Evolutionary conservation across 2,888 invertebrate species (phyloP), one percentile per base, ranked within the genome.

Genomic region (Laothoe populi): DNA sequence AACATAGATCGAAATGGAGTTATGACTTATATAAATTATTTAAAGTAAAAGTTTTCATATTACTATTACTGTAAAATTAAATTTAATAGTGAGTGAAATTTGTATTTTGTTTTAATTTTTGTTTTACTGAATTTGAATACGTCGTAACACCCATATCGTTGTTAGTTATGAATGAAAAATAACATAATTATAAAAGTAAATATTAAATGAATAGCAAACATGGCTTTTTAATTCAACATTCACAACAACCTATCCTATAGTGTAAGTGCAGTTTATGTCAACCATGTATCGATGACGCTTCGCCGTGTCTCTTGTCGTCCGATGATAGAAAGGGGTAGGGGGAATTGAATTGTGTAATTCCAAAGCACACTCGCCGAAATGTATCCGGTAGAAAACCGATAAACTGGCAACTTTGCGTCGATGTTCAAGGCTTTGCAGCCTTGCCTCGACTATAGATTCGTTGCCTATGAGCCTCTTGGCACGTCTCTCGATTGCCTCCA

Each of bases 171-270:
- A 92, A 92, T 92, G 92, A 90, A 90, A 42, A 92, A 92, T 92
- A 92, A 92, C 92, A 91, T 91, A 90, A 91, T 92, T 92, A 92
- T 92, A 91, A 92, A 92, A 92, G 91, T 92, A 92, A 92, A 92
- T 90, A 92, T 92, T 92, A 92, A 92, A 91, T 92, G 90, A 92
- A 90, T 92, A 92, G 92, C 91, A 90, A 77, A 75, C 77, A 81
- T 86, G 84, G 82, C 75, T 86, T 90, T 91, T 91, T 86, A 87
- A 90, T 91, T 88, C 73, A 77, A 31, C 60, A 35, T 44, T 57
- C 31, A 24, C 57, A 38, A 38, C 23, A 26, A 48, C n/a, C 24
- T 53, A 19, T 53, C 60, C 60, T 26, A 24, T 61, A 53, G 21
- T 24, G 11, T 49, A 60, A 49, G 24, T 40, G 21, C 24, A 11